A percentile compares a stretch with the other conserved stretches of the same genome.
Evolutionary conservation across 37 sponge, comb jelly and placozoan genomes (phyloP).

Genomic region (Halichondria panicea): DNA sequence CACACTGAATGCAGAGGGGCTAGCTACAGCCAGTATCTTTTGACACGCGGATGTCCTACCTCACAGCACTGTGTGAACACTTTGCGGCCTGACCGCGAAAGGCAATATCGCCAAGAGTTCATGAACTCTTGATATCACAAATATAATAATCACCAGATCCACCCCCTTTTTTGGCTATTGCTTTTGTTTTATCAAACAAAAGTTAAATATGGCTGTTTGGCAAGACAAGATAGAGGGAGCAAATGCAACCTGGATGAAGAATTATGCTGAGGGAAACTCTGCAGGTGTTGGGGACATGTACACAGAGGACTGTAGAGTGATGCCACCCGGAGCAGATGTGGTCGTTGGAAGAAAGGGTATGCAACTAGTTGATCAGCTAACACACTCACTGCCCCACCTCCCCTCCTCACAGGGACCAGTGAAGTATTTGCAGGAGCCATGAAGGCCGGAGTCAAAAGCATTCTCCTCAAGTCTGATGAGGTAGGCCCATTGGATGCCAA

Average conservation of each 20-base stretch:
- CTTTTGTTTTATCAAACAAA: too few species aligned
- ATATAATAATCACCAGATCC: too few species aligned
- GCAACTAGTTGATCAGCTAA: not conserved
- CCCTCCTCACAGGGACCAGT: slow-evolving; percentile 33
- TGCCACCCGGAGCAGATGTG: slow-evolving; percentile 50
- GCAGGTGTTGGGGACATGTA: slow-evolving; percentile 32
- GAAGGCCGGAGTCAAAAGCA: slow-evolving; percentile 35
- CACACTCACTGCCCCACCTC: not conserved
- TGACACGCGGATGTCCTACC: not conserved
- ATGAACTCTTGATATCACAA: too few species aligned
- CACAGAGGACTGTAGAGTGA: slow-evolving; percentile 68
- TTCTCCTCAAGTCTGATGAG: slow-evolving; percentile 53
- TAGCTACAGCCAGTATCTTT: too few species aligned
- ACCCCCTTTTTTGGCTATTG: too few species aligned
- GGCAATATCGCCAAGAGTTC: too few species aligned
- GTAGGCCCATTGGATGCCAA: slow-evolving; percentile 53
- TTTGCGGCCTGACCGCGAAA: too few species aligned
- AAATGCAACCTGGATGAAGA: slow-evolving; percentile 48
- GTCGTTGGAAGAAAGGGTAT: slow-evolving; percentile 50
- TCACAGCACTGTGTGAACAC: not conserved
- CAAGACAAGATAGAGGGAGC: slow-evolving; percentile 56
- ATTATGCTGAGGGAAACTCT: slow-evolving; percentile 29
- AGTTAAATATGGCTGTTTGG: too few species aligned
- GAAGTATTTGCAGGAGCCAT: slow-evolving; percentile 49
- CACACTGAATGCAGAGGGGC: too few species aligned